Evolutionary conservation across 1,140 invertebrate species (phyloP).

Genomic region (Pseudobourletiella spinata): DNA sequence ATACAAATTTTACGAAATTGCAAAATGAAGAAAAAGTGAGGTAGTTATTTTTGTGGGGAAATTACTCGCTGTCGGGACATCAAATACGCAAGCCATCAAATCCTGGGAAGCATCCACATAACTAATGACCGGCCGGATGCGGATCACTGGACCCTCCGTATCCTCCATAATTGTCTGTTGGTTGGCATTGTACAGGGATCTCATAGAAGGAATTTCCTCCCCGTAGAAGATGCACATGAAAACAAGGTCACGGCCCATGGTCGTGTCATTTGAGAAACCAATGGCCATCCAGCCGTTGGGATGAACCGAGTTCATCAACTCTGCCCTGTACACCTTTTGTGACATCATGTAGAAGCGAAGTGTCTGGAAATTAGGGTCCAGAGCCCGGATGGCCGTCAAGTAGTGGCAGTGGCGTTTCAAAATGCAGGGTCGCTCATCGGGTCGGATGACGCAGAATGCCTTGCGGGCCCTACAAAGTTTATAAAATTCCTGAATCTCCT

Average conservation of each 20-base stretch:
- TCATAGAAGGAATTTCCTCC: not conserved
- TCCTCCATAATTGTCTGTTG: too few species aligned
- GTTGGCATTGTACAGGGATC: too few species aligned
- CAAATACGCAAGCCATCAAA: too few species aligned
- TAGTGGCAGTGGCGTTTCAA: not conserved
- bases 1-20: too few species aligned
- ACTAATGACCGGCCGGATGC: too few species aligned
- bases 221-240: not conserved
- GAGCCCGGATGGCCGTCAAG: not conserved
- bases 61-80: not conserved
- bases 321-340: not conserved
- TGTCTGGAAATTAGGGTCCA: not conserved
- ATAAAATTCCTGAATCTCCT: not conserved
- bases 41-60: not conserved
- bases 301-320: not conserved
- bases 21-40: not conserved
- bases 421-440: not conserved
- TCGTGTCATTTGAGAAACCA: slow-evolving; percentile 6
- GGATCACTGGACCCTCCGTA: too few species aligned
- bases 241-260: not conserved
- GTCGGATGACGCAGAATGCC: not conserved
- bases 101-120: too few species aligned
- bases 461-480: not conserved
- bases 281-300: not conserved
- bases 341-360: not conserved